Conservation (phyloP, 2,888 invertebrate species). For the Mamestra brassicae region DNA sequence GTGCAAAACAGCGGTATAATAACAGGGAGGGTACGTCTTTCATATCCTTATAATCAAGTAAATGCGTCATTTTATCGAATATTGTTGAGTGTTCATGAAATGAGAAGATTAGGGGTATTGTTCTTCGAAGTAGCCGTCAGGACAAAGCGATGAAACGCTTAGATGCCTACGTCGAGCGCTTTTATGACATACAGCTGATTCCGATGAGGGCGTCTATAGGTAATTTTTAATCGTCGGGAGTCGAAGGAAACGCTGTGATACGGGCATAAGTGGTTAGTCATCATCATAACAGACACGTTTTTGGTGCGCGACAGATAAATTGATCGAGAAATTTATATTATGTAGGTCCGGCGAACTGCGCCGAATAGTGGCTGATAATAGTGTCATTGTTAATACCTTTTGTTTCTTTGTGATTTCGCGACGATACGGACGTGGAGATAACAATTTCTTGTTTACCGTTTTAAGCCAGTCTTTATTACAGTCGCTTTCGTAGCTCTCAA, state of each 20-base stretch:
- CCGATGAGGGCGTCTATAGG: conserved; percentile 84
- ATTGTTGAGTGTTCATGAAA: conserved; percentile 79
- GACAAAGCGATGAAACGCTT: conserved; percentile 60
- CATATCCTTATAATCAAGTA: conserved; percentile 88
- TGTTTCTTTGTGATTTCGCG: conserved; percentile 87
- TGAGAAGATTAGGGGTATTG: conserved; percentile 71
- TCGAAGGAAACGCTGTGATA: conserved; percentile 82
- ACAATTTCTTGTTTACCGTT: conserved; percentile 84
- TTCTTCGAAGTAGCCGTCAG: conserved; percentile 54
- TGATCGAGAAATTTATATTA: conserved; percentile 73
- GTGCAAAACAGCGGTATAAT: conserved; percentile 86
- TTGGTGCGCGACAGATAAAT: conserved; percentile 77
- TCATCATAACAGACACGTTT: conserved; percentile 83
- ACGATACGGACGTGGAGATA: conserved; percentile 82
- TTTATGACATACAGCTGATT: conserved; percentile 87
- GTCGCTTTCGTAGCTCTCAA: conserved; percentile 73
- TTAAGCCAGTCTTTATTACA: conserved; percentile 72
- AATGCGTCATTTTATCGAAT: conserved; percentile 91
- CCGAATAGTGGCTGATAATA: conserved; percentile 79
- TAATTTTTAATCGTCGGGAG: conserved; percentile 76
- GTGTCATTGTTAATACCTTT: conserved; percentile 79
- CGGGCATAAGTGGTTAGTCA: conserved; percentile 88
- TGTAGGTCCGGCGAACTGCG: conserved; percentile 76
- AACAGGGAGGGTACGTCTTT: conserved; percentile 91
- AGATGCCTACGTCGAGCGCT: conserved; percentile 69